phyloP scores from a whole-genome alignment of 2,797 vertebrate genomes.

The Peromyscus aztecus region DNA sequence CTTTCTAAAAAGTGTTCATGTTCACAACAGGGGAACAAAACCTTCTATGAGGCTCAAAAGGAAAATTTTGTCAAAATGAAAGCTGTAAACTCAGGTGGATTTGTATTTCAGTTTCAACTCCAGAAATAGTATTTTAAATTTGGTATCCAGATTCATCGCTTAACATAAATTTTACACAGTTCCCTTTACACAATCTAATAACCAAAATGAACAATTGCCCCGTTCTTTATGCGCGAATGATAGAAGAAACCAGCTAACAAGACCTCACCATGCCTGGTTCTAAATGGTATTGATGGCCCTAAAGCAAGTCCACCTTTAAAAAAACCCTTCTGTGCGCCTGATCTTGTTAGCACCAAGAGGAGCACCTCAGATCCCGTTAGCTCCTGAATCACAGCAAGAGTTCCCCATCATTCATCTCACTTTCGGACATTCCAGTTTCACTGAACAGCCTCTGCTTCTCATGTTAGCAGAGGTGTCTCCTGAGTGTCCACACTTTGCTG shows the following conservation, averaged over 20 bases:
- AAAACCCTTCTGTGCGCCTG: neutral
- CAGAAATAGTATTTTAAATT: conserved; percentile 44
- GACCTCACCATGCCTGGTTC: neutral
- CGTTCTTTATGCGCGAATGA: neutral
- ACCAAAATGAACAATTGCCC: conserved; percentile 54
- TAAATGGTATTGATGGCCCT: conserved; percentile 51
- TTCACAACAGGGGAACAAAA: neutral
- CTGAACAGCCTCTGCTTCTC: neutral
- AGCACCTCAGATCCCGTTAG: neutral
- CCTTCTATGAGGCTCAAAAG: neutral
- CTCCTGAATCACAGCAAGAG: conserved; percentile 17
- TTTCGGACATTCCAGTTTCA: neutral
- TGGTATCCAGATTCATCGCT: neutral
- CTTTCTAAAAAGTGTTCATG: neutral
- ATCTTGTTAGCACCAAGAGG: conserved; percentile 7
- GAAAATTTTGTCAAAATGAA: neutral
- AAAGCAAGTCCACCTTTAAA: conserved; percentile 22
- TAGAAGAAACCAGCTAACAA: conserved; percentile 26
- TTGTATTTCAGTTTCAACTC: neutral
- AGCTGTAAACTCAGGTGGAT: neutral
- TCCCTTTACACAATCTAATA: neutral
- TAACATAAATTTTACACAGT: neutral
- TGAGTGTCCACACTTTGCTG: neutral
- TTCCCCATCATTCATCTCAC: conserved; percentile 40
- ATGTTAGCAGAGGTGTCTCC: neutral